Percentiles rank a stretch among this genome's conserved stretches.
Evolutionary conservation across 2,113 vertebrate genomes (phyloP).

Genomic region (Murina feae): DNA sequence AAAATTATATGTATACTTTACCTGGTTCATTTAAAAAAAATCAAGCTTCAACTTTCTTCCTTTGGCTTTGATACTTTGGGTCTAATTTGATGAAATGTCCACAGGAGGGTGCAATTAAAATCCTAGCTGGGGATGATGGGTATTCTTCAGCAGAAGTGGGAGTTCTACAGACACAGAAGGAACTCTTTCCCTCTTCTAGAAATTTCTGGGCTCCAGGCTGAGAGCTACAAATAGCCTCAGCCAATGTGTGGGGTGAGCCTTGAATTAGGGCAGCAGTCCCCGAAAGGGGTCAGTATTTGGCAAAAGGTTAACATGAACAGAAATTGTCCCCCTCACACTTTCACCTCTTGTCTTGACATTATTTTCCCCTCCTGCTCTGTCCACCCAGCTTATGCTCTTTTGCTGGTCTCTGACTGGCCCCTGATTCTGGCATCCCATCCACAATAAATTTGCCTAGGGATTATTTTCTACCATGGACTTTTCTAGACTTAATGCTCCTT

Average conservation of each 20-base stretch:
- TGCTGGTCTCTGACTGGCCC: neutral
- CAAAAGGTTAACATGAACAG: neutral
- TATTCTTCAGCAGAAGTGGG: neutral
- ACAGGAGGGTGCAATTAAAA: neutral
- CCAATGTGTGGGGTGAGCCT: neutral
- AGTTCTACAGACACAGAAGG: neutral
- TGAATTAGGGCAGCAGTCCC: neutral
- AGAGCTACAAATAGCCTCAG: neutral
- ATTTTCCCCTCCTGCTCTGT: neutral
- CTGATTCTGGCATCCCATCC: neutral
- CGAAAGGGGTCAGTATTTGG: neutral
- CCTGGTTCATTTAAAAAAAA: neutral
- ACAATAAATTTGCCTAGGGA: neutral
- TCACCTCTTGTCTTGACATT: neutral
- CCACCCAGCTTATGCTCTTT: neutral
- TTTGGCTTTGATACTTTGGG: slow-evolving; percentile 9
- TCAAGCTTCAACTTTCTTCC: slow-evolving; percentile 3
- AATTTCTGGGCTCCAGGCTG: neutral
- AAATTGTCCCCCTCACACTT: neutral
- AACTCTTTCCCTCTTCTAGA: neutral
- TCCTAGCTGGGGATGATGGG: neutral
- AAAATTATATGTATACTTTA: slow-evolving; percentile 28
- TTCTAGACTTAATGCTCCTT: neutral
- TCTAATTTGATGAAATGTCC: slow-evolving; percentile 5
- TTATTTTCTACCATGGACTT: neutral